Evolutionary conservation across 2,113 vertebrate species (phyloP), one percentile per base, ranked within the genome.

Genomic region (Edolisoma coerulescens): DNA sequence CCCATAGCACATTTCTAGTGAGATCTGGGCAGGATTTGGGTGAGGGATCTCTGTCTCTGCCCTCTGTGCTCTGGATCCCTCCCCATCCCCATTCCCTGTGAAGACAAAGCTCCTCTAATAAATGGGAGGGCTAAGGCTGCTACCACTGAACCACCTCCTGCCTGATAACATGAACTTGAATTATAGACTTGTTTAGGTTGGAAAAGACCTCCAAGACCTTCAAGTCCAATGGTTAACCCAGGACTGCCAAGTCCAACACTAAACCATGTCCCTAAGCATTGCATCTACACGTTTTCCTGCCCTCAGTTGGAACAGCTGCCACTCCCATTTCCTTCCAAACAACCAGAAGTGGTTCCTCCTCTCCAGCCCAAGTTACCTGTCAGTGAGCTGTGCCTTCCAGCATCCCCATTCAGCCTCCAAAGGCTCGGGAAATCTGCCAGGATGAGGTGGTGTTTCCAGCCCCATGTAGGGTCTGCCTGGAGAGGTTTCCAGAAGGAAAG

Each of bases 41-140:
- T 35, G 54, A 89, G 13, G 7, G 10, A 50, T 83, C 30, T 87
- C 33, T 16, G 6, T 26, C 33, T 65, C 27, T 90, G 30, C 23
- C 5, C 20, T 84, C 39, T 74, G 30, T 60, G 28, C 33, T 67
- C n/a, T 70, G 32, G 28, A 35, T 77, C 13, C 16, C 28, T 20
- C 33, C 30, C 7, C 0, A 1, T n/a, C 7, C 15, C 13, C 0
- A 1, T 42, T 15, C 13, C 10, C 15, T 47, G 8, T 30, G 52
- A 81, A 75, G 50, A 18, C 17, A 59, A 27, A 0, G 1, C 6
- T 68, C 6, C 54, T 53, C 56, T 63, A 53, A 75, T 13, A 84
- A 89, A 84, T 33, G 33, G 8, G 50, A 77, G 7, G 9, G 24
- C 10, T 26, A 50, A 61, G 20, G 23, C 61, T 82, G 30, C 0